Evolutionary conservation across 2,113 vertebrate genomes (phyloP), one percentile per base, ranked within the genome.

Genomic region (Pluvialis apricaria): DNA sequence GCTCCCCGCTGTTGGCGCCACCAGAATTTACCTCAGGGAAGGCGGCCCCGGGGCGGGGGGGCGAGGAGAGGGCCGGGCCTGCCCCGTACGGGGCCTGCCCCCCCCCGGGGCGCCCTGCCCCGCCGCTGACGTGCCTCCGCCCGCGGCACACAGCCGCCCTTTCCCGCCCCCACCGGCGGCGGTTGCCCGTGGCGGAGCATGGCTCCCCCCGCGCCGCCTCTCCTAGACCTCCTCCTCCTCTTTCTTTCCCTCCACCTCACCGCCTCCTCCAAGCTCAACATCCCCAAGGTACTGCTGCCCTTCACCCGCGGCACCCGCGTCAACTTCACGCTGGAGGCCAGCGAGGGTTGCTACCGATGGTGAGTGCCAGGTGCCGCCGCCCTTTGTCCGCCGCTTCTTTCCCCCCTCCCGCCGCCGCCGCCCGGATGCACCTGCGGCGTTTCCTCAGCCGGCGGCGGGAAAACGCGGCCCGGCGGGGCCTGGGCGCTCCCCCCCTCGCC

Each of bases 341-440:
- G 98, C 22, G 99, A 99, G 47, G 99, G 99, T 72, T 99, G 99
- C 97, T 99, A 99, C 97, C 98, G 98, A 98, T 99, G 99, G 99
- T 99, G 97, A 99, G 99, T 98, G 92, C 44, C 28, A 69, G 58
- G 90, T 70, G 94, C 80, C 77, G 72, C 86, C 83, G 81, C 80
- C 52, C 62, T 82, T 88, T 82, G 84, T 70, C 51, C n/a, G 34
- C 45, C 57, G 36, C 29, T 8, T 9, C 13, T 20, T 22, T 10
- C 25, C 11, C 4, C 14, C 14, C 17, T 20, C 11, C 9, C 21
- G 47, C 28, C 12, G 12, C 54, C 21, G 24, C 40, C 42, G 16
- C 78, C 76, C 21, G 44, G 29, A 32, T 55, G 82, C 95, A 95
- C 95, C 95, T 92, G 95, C 72, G 68, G 80, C 57, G 21, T 51